Base-by-base conservation (phyloP, 2,888 invertebrate species). In the Lithophane socia region DNA sequence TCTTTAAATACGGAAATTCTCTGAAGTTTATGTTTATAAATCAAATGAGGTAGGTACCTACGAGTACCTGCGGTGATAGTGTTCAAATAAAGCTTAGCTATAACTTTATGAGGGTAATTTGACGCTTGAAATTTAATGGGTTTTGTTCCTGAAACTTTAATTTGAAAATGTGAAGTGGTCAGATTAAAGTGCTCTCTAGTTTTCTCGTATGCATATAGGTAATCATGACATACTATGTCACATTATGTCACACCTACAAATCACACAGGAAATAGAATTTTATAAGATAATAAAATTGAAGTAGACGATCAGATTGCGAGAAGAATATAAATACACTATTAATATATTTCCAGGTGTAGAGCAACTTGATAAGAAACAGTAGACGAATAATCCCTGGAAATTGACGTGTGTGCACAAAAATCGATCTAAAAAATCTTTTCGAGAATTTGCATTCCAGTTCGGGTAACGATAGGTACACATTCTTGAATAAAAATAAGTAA, bases 111-210 rank as follows among this genome's bases (percentile, higher is more conserved):
- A 80, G 16, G 16, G 68, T 68, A 72, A 82, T 82, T 85, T 77
- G 77, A 77, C 63, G 73, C 72, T 18, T 86, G 68, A 74, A 69
- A 68, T 83, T 65, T 75, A 75, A 73, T 76, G 66, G 66, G 49
- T 65, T 76, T 58, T 13, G 70, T 73, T 76, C 56, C 44, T 73
- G 70, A 85, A 77, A 83, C 61, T 85, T 82, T 77, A 69, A 72
- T 73, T 73, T 54, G 77, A 69, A 73, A 77, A 61, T 68, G 54
- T 66, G 67, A 77, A 70, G 42, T 75, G 44, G 61, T 70, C 2
- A 52, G 37, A 73, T 73, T 70, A 67, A 58, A 70, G 69, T 82
- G 79, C 63, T 69, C 12, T 72, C 61, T 79, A 63, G 66, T 67
- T 67, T 61, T 18, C 37, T 56, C 8, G 16, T 49, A 10, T 52